Conservation (phyloP, 2,797 vertebrate species). For the Scleropages formosus region DNA sequence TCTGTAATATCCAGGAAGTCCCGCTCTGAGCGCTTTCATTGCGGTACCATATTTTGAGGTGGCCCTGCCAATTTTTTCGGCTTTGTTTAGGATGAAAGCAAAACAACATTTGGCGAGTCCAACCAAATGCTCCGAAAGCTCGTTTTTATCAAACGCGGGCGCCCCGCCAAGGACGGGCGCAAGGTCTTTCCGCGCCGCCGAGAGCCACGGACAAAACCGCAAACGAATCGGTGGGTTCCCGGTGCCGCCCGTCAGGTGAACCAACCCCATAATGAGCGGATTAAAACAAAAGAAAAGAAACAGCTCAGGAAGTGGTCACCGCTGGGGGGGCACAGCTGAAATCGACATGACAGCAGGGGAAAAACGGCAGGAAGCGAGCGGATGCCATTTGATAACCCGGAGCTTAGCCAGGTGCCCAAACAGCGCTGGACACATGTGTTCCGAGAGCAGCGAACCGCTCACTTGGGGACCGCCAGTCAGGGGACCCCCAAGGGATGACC, state of each 20-base stretch:
- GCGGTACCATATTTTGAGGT: background rate
- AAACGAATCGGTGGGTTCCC: background rate
- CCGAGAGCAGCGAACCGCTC: background rate
- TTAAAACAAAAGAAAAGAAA: background rate
- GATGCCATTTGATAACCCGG: constrained; percentile 21
- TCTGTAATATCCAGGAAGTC: background rate
- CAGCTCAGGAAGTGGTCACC: background rate
- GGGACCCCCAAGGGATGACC: background rate
- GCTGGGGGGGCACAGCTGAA: background rate
- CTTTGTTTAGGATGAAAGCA: background rate
- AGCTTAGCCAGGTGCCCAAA: constrained; percentile 52
- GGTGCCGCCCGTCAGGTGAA: background rate
- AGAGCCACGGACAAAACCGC: background rate
- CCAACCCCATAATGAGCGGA: background rate
- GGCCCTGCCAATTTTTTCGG: background rate
- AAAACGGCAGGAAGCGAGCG: no score
- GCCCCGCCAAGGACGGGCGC: background rate
- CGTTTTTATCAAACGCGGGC: background rate
- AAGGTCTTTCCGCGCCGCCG: background rate
- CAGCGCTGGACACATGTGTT: constrained; percentile 49
- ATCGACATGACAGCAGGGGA: background rate
- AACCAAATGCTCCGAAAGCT: constrained; percentile 8
- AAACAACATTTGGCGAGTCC: background rate
- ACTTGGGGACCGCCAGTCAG: no score
- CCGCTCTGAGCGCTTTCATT: background rate